A percentile compares a stretch with the other conserved stretches of the same genome.
Evolutionary conservation across 2,797 vertebrate genomes (phyloP).

Genomic region (Xerus rutilus): DNA sequence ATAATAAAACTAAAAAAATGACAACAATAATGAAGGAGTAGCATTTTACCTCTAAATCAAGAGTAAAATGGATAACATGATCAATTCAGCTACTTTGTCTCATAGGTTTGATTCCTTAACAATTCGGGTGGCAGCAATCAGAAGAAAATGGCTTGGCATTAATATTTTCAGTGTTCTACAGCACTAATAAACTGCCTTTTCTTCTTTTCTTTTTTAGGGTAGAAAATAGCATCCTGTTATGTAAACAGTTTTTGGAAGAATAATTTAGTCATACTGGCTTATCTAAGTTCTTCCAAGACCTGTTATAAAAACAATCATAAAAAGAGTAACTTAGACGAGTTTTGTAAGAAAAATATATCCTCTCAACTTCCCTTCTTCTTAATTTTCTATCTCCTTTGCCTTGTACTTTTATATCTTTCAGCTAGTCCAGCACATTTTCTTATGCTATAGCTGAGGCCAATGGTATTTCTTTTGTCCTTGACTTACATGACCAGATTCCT

Average conservation of each 20-base stretch:
- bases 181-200: not conserved
- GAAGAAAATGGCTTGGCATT: not conserved
- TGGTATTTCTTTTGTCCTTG: conserved; percentile 6
- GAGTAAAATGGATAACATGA: not conserved
- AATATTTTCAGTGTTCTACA: not conserved
- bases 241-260: not conserved
- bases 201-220: not conserved
- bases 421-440: not conserved
- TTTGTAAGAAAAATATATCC: conserved; percentile 23
- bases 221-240: not conserved
- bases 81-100: not conserved
- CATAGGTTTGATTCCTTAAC: not conserved
- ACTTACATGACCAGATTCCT: not conserved
- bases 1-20: conserved; percentile 15
- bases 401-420: not conserved
- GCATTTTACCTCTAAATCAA: not conserved
- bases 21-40: not conserved
- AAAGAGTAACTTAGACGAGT: not conserved
- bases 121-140: not conserved
- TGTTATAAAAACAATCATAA: not conserved
- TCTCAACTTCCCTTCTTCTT: not conserved
- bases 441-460: not conserved
- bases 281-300: not conserved
- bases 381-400: not conserved
- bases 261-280: not conserved